Base-by-base conservation (phyloP, 2,888 invertebrate genomes). In the Mactromeris polynyma region DNA sequence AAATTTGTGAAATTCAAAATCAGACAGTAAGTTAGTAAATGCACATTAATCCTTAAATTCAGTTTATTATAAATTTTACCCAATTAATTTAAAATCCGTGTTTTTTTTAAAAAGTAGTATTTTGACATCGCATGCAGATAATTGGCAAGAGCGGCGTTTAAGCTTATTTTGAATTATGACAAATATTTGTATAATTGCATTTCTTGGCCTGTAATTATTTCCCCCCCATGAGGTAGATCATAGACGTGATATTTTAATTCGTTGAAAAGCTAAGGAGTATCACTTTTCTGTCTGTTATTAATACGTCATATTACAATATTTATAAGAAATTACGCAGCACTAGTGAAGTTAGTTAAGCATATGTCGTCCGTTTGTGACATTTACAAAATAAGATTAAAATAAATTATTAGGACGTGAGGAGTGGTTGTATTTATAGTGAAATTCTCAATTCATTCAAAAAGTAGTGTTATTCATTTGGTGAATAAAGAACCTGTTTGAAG, bases 161-260 rank as follows among this genome's bases (percentile, higher is more conserved):
- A 73, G 73, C 36, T 36, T 77, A 84, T 87, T 81, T 78, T 31
- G 58, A 87, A 38, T 87, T 84, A 51, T 87, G 81, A 87, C 86
- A 87, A 87, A 82, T 87, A 82, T 87, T 87, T 82, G 82, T 87
- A 78, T 87, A 87, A 87, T 87, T 87, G 42, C 86, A 78, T 54
- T 82, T 73, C 31, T 46, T 84, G 78, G 78, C 54, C 78, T 84
- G 40, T 84, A 84, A 84, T 84, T 84, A 84, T 84, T 78, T 77
- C 51, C 51, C 21, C 83, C 46, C 33, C 3, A 73, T 33, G 46
- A 73, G 83, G n/a, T 83, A 73, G 73, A 73, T 73, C 73, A 36
- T 33, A 73, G 73, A 73, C 73, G 2, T 31, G 33, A 33, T 33
- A 33, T 73, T 73, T 73, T 73, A 33, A 73, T 73, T 73, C 33